Evolutionary conservation across 2,797 vertebrate genomes (phyloP), one percentile per base, ranked within the genome.

Genomic region (Coregonus suidteri): DNA sequence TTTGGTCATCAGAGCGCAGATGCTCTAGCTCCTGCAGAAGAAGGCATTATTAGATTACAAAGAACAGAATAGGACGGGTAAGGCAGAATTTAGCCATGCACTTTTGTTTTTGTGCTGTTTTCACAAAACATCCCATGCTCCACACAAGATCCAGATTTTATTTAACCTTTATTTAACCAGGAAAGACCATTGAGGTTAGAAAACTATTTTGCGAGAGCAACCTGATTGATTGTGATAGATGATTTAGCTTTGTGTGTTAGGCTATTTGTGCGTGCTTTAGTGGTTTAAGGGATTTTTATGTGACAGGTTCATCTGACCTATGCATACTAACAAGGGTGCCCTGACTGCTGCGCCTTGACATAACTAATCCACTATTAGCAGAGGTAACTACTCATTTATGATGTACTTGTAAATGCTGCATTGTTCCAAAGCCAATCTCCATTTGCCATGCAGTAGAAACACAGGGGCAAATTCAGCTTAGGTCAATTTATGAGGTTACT

Each of bases 11-110:
- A 78, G 90, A 92, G 78, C 81, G 86, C n/a, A 92, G 89, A 78
- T 76, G 78, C 85, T 83, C 86, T 56, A 81, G 80, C 86, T 93
- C 94, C 95, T 95, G 92, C 64, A 90, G 89, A 86, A 92, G 92
- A 85, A 82, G 59, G 76, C 16, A 86, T 16, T 30, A 79, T 80
- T 78, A 79, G 69, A 73, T 88, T 79, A 88, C 83, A 67, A 84
- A 74, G 74, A 2, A 35, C 80, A 15, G 9, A 74, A 41, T 70
- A 84, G 35, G 1, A 79, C n/a, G 47, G 25, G 66, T 54, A 73
- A 75, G 72, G 54, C 9, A 30, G 5, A 65, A 25, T 53, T 1
- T 1, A 52, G 47, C 31, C 69, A 51, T 74, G 69, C 20, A 77
- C 31, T 34, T 25, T 25, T 25, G 25, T 25, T 25, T 25, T 25